Conservation (phyloP, 2,797 vertebrate genomes). For the Paedocypris micromegethes region DNA sequence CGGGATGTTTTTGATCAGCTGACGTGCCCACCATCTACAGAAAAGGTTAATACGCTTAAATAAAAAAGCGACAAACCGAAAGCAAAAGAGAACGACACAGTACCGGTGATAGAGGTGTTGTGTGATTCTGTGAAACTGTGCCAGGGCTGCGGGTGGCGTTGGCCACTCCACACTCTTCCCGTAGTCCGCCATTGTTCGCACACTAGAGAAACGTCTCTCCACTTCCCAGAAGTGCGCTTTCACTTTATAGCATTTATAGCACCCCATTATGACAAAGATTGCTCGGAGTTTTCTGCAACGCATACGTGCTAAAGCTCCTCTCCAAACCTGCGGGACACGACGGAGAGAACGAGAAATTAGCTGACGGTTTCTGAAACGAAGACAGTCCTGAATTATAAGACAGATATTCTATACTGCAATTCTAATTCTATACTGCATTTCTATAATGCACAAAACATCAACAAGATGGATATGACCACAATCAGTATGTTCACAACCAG, state of each 20-base stretch:
- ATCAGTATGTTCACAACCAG: too few relatives aligned
- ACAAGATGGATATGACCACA: too few relatives aligned
- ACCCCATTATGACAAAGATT: conserved; percentile 79
- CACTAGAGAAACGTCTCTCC: conserved; percentile 69
- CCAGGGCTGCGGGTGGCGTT: conserved; percentile 67
- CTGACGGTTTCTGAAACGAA: not conserved
- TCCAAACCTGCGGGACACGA: conserved; percentile 72
- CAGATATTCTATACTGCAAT: too few relatives aligned
- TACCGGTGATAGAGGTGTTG: conserved; percentile 78
- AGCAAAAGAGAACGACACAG: conserved; percentile 4
- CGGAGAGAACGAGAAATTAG: not conserved
- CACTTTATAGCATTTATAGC: conserved; percentile 84
- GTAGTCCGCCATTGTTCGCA: conserved; percentile 73
- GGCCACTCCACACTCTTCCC: conserved; percentile 82
- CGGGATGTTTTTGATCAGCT: conserved; percentile 88
- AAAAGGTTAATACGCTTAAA: not conserved
- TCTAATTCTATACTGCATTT: too few relatives aligned
- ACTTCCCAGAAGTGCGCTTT: conserved; percentile 80
- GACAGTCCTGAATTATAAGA: not conserved
- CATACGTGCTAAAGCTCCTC: conserved; percentile 78
- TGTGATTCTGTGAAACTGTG: conserved; percentile 76
- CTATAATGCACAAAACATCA: too few relatives aligned
- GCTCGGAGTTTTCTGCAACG: conserved; percentile 73
- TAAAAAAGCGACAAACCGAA: not conserved
- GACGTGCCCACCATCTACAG: conserved; percentile 83